phyloP scores from a whole-genome alignment of 2,888 invertebrate species.

The Vanessa cardui region DNA sequence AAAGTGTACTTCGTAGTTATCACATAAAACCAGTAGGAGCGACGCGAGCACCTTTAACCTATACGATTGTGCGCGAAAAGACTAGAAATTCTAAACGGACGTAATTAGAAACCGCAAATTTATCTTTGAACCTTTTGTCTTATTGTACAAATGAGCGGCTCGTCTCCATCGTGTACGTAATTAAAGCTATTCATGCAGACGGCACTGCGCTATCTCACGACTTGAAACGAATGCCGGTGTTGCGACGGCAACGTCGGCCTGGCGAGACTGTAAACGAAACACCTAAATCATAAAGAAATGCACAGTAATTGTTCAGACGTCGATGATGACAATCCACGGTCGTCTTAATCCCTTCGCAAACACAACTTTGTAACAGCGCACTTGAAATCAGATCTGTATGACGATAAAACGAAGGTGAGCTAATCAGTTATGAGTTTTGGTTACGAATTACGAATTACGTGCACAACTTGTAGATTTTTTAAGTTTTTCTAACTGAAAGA shows the following conservation, averaged over 20 bases:
- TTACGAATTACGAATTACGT: conserved; percentile 44
- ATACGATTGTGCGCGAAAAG: conserved; percentile 77
- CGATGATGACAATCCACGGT: not conserved
- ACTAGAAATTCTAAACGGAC: conserved; percentile 69
- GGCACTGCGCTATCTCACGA: conserved; percentile 49
- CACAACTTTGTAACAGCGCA: conserved; percentile 12
- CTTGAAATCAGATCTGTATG: conserved; percentile 62
- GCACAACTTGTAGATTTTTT: conserved; percentile 69
- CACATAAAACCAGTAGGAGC: conserved; percentile 72
- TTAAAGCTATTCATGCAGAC: conserved; percentile 67
- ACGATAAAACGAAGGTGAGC: conserved; percentile 28
- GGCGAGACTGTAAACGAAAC: not conserved
- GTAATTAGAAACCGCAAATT: conserved; percentile 6
- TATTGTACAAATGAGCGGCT: conserved; percentile 7
- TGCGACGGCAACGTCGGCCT: conserved; percentile 19
- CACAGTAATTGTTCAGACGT: not conserved
- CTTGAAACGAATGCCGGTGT: conserved; percentile 35
- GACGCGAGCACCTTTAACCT: conserved; percentile 70
- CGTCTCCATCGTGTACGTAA: conserved; percentile 48
- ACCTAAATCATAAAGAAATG: not conserved
- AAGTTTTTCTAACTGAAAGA: conserved; percentile 80
- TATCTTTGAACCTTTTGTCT: not conserved
- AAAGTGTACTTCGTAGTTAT: conserved; percentile 65
- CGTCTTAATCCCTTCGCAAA: conserved; percentile 17
- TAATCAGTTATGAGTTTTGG: conserved; percentile 26